phyloP scores from a whole-genome alignment of 1,140 invertebrate species.

The Drosophila miranda region DNA sequence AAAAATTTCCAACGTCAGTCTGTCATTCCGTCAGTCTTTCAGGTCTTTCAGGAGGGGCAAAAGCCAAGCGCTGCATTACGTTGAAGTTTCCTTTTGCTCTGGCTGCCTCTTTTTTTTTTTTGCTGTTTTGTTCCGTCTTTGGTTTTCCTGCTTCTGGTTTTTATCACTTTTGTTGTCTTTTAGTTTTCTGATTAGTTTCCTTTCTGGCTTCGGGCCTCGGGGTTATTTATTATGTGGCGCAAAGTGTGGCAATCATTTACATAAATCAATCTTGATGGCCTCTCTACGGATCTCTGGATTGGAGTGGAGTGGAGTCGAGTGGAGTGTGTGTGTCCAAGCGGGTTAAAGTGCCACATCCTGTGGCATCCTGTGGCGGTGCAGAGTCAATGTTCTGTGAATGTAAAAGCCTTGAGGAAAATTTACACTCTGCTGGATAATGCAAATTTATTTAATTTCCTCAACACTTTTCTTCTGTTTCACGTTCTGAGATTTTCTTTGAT shows the following conservation, averaged over 20 bases:
- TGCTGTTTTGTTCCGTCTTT: background rate
- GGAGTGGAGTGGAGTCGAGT: background rate
- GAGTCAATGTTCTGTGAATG: too few species aligned
- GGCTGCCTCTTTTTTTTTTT: constrained; percentile 8
- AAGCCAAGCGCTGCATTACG: constrained; percentile 56
- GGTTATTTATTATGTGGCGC: constrained; percentile 75
- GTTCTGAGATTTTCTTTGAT: background rate
- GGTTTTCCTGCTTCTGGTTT: constrained; percentile 31
- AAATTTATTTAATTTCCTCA: constrained; percentile 3
- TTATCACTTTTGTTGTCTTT: constrained; percentile 69
- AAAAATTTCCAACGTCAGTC: constrained; percentile 64
- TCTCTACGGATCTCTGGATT: constrained; percentile 15
- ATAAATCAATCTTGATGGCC: constrained; percentile 72
- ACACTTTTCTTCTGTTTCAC: background rate
- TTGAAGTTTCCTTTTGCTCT: constrained; percentile 45
- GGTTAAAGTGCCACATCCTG: constrained; percentile 30
- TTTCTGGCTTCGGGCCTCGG: constrained; percentile 27
- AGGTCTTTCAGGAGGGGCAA: constrained; percentile 14
- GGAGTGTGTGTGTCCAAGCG: constrained; percentile 16
- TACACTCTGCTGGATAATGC: constrained; percentile 10
- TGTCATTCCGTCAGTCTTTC: constrained; percentile 31
- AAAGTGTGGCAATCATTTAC: constrained; percentile 79
- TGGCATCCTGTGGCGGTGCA: constrained; percentile 2
- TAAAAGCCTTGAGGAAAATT: background rate
- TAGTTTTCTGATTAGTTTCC: constrained; percentile 57